These are phyloP conservation scores for Tilapia sparmanii DNA, from an alignment of 2,113 vertebrate genomes.

Conservation along the genomic window DNA sequence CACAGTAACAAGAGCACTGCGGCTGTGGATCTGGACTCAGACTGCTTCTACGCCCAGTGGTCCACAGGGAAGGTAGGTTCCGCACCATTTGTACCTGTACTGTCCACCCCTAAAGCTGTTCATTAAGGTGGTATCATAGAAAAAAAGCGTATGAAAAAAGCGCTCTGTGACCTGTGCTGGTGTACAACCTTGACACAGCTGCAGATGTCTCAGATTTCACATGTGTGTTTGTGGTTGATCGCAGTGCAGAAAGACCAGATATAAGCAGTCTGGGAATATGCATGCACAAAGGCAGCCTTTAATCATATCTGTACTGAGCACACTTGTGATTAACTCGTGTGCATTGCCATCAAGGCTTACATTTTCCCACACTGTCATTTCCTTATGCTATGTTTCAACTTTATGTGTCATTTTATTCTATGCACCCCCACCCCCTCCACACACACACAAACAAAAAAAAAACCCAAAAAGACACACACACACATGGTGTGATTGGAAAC, in stretches of 20 bases:
- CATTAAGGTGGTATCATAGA: neutral
- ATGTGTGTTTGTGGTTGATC: neutral
- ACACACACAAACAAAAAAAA: neutral
- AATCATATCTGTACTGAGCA: neutral
- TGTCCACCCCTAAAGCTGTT: neutral
- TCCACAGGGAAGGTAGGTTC: conserved; percentile 25
- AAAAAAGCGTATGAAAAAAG: neutral
- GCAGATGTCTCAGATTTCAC: conserved; percentile 9
- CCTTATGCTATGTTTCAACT: neutral
- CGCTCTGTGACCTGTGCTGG: neutral
- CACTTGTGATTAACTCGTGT: neutral
- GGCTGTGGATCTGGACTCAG: conserved; percentile 37
- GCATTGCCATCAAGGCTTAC: neutral
- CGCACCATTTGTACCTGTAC: neutral
- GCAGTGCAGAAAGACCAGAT: neutral
- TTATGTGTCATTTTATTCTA: neutral
- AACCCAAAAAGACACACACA: accelerated
- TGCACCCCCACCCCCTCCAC: neutral
- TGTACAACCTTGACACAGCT: conserved; percentile 33
- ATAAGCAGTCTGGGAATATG: neutral
- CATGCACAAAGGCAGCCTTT: neutral
- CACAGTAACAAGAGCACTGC: conserved; percentile 39
- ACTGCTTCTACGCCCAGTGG: conserved; percentile 12
- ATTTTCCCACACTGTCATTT: neutral
- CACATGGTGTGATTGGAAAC: neutral